phyloP scores from a whole-genome alignment of 2,888 invertebrate species.

The Sturmia bella region DNA sequence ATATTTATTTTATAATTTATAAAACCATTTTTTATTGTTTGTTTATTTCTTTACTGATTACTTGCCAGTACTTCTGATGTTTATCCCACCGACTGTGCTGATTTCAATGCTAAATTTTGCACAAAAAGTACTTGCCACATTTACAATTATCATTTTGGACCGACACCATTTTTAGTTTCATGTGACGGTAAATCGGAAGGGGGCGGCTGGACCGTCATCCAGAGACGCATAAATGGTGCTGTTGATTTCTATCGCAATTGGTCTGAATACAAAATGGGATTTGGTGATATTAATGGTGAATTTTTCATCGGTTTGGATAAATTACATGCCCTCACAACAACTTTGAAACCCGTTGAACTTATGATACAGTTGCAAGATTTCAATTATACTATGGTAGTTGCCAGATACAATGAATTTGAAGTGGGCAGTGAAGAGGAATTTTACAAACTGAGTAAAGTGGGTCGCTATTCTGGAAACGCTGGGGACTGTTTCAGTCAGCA shows the following conservation, averaged over 20 bases:
- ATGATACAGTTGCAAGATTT: too few species aligned
- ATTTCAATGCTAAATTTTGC: too few species aligned
- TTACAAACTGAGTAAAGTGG: background rate
- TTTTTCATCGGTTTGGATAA: constrained; percentile 89
- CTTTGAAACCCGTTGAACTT: too few species aligned
- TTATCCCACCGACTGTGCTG: too few species aligned
- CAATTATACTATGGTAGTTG: too few species aligned
- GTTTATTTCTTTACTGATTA: too few species aligned
- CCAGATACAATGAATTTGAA: background rate
- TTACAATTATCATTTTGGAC: too few species aligned
- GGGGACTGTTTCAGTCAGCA: background rate
- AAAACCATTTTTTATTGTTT: too few species aligned
- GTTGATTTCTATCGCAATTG: constrained; percentile 86
- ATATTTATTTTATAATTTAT: too few species aligned
- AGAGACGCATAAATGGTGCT: constrained; percentile 86
- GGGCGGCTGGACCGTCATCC: constrained; percentile 87
- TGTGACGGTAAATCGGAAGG: constrained; percentile 49
- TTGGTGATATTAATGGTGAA: constrained; percentile 86
- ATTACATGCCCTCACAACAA: constrained; percentile 82
- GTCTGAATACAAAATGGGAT: constrained; percentile 86
- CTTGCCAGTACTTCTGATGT: too few species aligned
- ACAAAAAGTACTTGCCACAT: too few species aligned
- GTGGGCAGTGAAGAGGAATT: background rate
- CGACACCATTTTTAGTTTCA: constrained; percentile 1
- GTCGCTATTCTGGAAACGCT: background rate